phyloP scores from a whole-genome alignment of 1,140 invertebrate species.

The Anthonomus grandis region DNA sequence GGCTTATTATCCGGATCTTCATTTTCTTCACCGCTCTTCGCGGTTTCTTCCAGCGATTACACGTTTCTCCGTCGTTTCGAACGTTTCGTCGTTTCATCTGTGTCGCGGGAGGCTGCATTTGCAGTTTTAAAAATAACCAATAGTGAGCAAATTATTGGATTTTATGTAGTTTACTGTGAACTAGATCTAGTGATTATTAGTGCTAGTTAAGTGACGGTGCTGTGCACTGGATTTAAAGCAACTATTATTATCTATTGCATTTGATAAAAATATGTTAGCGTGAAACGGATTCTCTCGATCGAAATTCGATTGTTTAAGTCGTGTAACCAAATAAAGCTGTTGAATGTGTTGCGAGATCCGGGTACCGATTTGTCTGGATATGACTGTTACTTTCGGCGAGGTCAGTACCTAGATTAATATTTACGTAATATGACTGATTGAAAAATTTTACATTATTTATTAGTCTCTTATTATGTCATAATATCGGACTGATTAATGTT shows the following conservation, averaged over 20 bases:
- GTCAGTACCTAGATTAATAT: slow-evolving; percentile 8
- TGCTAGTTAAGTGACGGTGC: too few relatives aligned
- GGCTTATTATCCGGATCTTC: slow-evolving; percentile 28
- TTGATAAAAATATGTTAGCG: not conserved
- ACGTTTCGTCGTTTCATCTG: slow-evolving; percentile 6
- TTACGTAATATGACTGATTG: not conserved
- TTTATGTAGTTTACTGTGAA: too few relatives aligned
- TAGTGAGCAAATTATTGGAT: not conserved
- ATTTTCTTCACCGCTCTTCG: slow-evolving; percentile 20
- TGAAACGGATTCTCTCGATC: not conserved
- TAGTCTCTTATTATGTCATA: too few relatives aligned
- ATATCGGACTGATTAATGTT: too few relatives aligned
- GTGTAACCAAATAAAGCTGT: not conserved
- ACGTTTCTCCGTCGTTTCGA: not conserved
- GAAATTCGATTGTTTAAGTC: not conserved
- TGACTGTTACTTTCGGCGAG: slow-evolving; percentile 27
- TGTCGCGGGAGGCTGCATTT: not conserved
- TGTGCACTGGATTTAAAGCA: not conserved
- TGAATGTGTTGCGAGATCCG: slow-evolving; percentile 23
- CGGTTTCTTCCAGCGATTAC: slow-evolving; percentile 13
- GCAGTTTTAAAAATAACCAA: not conserved
- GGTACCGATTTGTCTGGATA: slow-evolving; percentile 17
- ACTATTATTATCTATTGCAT: not conserved
- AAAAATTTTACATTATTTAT: too few relatives aligned
- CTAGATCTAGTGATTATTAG: too few relatives aligned